Percentiles rank a stretch among this genome's conserved stretches.
Evolutionary conservation across 1,140 invertebrate genomes (phyloP).

Genomic region (Drosophila arizonae): DNA sequence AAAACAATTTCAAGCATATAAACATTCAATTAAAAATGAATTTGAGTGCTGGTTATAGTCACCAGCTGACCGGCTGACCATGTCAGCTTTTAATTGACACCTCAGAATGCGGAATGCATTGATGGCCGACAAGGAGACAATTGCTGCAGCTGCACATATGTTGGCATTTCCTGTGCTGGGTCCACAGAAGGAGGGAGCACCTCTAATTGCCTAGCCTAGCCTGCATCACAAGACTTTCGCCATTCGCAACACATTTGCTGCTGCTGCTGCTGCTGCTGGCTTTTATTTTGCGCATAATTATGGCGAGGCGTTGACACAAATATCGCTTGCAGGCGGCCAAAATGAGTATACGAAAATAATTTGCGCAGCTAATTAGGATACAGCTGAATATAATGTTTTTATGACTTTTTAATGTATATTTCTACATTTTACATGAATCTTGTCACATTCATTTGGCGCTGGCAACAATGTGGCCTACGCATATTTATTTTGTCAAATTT

Average conservation of each 20-base stretch:
- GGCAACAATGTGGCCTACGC: conserved; percentile 14
- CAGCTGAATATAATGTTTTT: conserved; percentile 71
- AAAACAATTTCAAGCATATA: too few species aligned
- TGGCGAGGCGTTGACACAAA: conserved; percentile 66
- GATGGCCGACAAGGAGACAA: conserved; percentile 43
- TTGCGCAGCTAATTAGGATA: conserved; percentile 67
- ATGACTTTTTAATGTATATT: conserved; percentile 70
- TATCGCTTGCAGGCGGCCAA: conserved; percentile 55
- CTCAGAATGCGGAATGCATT: conserved; percentile 13
- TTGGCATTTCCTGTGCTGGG: conserved; percentile 55
- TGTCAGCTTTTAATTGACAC: conserved; percentile 39
- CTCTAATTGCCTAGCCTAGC: conserved; percentile 46
- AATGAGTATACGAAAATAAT: conserved; percentile 50
- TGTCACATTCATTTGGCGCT: conserved; percentile 29
- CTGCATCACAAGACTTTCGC: conserved; percentile 25
- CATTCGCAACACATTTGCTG: conserved; percentile 58
- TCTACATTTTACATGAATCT: conserved; percentile 60
- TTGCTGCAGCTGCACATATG: conserved; percentile 49
- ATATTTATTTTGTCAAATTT: conserved; percentile 15
- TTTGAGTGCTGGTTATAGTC: background rate
- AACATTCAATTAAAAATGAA: too few species aligned
- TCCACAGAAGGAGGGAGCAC: background rate
- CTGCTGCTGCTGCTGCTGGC: conserved; percentile 29
- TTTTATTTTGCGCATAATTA: conserved; percentile 56
- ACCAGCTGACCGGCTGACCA: conserved; percentile 4